These are phyloP conservation scores for Branchipolynoe longqiensis DNA, from an alignment of 2,888 invertebrate genomes.

Conservation along the genomic window DNA sequence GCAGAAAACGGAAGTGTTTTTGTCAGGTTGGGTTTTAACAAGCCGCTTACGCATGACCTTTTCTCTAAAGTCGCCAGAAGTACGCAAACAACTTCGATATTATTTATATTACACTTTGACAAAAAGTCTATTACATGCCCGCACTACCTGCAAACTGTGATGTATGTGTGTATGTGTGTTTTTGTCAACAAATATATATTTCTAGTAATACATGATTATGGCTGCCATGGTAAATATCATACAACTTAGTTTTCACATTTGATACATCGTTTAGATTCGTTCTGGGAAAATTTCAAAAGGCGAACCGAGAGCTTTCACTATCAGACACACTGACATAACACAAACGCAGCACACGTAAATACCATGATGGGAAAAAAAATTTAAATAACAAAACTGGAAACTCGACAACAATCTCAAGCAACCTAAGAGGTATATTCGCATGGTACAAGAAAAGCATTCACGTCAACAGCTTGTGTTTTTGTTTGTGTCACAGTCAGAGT, in stretches of 20 bases:
- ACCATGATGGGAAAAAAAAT: conserved; percentile 14
- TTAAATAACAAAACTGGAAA: neutral
- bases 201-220: conserved; percentile 31
- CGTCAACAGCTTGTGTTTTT: conserved; percentile 41
- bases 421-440: conserved; percentile 53
- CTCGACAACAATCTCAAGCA: conserved; percentile 47
- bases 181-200: neutral
- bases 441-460: conserved; percentile 46
- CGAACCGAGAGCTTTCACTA: conserved; percentile 1
- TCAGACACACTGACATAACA: neutral
- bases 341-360: neutral
- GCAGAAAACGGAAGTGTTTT: too few relatives aligned
- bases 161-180: too few relatives aligned
- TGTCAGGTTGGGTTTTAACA: too few relatives aligned
- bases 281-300: neutral
- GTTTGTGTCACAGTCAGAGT: conserved; percentile 11
- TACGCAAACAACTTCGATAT: too few relatives aligned
- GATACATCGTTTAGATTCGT: neutral
- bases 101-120: neutral
- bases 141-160: too few relatives aligned
- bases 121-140: too few relatives aligned
- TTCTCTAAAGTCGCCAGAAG: too few relatives aligned
- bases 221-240: conserved; percentile 52
- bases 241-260: neutral
- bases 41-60: too few relatives aligned